Evolutionary conservation across 2,888 invertebrate species (phyloP).

Genomic region (Saturnia pavonia): DNA sequence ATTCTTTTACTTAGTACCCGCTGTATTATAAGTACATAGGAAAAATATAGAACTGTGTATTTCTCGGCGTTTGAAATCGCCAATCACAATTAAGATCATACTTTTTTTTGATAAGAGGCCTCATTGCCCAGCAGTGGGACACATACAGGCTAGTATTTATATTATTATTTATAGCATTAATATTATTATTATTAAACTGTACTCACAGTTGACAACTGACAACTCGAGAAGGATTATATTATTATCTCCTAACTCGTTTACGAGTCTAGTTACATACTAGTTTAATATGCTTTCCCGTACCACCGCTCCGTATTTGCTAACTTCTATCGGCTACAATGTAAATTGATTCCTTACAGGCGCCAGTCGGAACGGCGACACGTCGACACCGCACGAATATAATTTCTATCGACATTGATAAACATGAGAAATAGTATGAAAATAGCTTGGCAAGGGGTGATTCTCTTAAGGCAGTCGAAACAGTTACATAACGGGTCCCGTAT

Average conservation of each 20-base stretch:
- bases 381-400: not conserved
- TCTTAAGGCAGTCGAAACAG: constrained; percentile 1
- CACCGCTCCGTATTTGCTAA: constrained; percentile 24
- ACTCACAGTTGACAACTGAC: too few species aligned
- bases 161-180: too few species aligned
- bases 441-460: not conserved
- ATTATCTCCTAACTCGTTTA: not conserved
- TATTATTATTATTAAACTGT: too few species aligned
- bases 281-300: not conserved
- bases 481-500: constrained; percentile 11
- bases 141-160: too few species aligned
- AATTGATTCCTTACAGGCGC: constrained; percentile 26
- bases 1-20: too few species aligned
- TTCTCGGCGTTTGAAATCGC: too few species aligned
- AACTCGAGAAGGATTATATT: too few species aligned
- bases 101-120: too few species aligned
- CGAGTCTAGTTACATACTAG: not conserved
- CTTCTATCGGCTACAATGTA: constrained; percentile 38
- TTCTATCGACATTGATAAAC: not conserved
- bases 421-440: constrained; percentile 28
- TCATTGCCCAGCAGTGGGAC: too few species aligned
- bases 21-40: too few species aligned
- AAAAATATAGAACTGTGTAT: too few species aligned
- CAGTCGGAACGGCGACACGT: not conserved
- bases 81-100: too few species aligned